Evolutionary conservation across 2,888 invertebrate species (phyloP), one percentile per base, ranked within the genome.

Genomic region (Pterostichus niger): DNA sequence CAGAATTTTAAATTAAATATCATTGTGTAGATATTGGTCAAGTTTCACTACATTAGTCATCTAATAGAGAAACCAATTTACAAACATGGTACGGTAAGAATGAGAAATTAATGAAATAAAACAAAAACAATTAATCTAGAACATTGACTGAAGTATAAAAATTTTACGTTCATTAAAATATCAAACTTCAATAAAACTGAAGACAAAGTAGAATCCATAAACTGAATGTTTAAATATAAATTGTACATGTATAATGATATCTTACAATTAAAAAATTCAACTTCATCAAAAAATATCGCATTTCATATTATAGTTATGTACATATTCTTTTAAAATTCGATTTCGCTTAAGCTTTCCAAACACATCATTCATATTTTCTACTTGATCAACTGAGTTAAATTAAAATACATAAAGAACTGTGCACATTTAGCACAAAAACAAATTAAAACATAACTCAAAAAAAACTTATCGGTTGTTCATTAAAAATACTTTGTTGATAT

Each of bases 181-280:
- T 75, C 33, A 71, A 54, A 81, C 81, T 81, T 81, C 81, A 81
- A 81, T 81, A 81, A 81, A 82, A 82, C 82, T 61, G 82, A 82
- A 82, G 82, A 82, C 75, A 82, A 82, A 75, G 82, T 75, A 82
- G 46, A 13, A 82, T 75, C 49, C 82, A 75, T 61, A 75, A 82
- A 82, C n/a, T 82, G 59, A 82, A 61, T 82, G 46, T 82, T 82
- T 31, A 61, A 75, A 40, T 61, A 82, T 61, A 49, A 81, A 56
- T 71, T 59, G 49, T 73, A 59, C 40, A 82, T 82, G 75, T 80
- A 75, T 82, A 82, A 75, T 81, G 71, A 71, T 82, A 82, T 75
- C 82, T 82, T 82, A 82, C 56, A 82, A 75, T 75, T 81, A 81
- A 75, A 73, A 82, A 56, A 13, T 82, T 82, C 61, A 82, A 73